Percentiles rank a stretch among this genome's conserved stretches.
Evolutionary conservation across 1,140 invertebrate genomes (phyloP).

Genomic region (Drosophila lacteicornis): DNA sequence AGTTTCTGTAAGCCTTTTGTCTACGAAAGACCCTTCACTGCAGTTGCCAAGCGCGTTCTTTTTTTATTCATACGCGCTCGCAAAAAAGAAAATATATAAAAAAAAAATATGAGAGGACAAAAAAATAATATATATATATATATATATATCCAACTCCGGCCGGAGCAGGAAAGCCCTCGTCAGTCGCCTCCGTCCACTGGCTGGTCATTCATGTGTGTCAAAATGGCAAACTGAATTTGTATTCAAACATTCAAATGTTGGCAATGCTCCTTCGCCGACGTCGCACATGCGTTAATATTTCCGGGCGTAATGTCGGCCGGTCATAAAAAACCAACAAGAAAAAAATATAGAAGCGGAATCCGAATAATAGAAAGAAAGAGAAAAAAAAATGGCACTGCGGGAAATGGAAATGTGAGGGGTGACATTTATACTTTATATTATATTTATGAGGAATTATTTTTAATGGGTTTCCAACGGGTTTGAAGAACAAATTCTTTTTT

Average conservation of each 20-base stretch:
- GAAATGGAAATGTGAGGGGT: slow-evolving; percentile 1
- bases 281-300: slow-evolving; percentile 82
- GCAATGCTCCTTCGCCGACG: slow-evolving; percentile 22
- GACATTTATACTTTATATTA: too few species aligned
- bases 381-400: slow-evolving; percentile 16
- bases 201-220: slow-evolving; percentile 82
- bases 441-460: too few species aligned
- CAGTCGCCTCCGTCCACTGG: slow-evolving; percentile 43
- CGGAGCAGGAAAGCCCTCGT: slow-evolving; percentile 6
- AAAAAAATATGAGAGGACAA: slow-evolving; percentile 26
- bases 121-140: neutral
- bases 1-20: slow-evolving; percentile 21
- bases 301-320: slow-evolving; percentile 68
- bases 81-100: slow-evolving; percentile 36
- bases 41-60: slow-evolving; percentile 35
- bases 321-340: slow-evolving; percentile 54
- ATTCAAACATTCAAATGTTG: slow-evolving; percentile 70
- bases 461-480: too few species aligned
- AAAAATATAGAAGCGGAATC: slow-evolving; percentile 44
- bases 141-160: neutral
- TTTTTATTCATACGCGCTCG: slow-evolving; percentile 66
- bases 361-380: slow-evolving; percentile 36
- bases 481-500: neutral
- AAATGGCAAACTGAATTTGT: slow-evolving; percentile 82
- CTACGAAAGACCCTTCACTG: slow-evolving; percentile 11